A percentile compares a stretch with the other conserved stretches of the same genome.
Conservation (phyloP, 2,113 vertebrate species). For the Benitochromis conjunctus region DNA sequence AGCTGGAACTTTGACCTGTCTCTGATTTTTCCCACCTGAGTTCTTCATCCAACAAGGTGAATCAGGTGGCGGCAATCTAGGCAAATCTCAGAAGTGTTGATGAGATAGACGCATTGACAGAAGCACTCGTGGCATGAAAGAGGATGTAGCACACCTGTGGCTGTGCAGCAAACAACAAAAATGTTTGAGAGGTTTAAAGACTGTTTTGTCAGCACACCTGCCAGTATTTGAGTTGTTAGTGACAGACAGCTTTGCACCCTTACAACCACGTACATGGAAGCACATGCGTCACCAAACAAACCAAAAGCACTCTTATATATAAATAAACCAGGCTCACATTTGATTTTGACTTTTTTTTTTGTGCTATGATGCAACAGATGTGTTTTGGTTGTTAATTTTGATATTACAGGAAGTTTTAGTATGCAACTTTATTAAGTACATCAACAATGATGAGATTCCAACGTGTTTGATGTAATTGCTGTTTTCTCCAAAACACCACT, state of each 20-base stretch:
- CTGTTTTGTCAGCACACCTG: slow-evolving; percentile 28
- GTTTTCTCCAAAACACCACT: not conserved
- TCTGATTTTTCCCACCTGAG: not conserved
- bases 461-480: not conserved
- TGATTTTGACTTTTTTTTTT: not conserved
- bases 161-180: not conserved
- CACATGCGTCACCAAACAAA: not conserved
- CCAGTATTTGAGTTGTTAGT: not conserved
- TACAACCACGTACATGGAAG: not conserved
- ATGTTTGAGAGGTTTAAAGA: slow-evolving; percentile 20
- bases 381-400: not conserved
- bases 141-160: slow-evolving; percentile 33
- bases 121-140: not conserved
- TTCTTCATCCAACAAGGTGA: not conserved
- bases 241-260: slow-evolving; percentile 8
- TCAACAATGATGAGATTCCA: not conserved
- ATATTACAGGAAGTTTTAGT: not conserved
- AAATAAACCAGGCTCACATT: not conserved
- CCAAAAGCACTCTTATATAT: not conserved
- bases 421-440: not conserved
- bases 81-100: not conserved
- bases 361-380: not conserved
- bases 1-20: not conserved
- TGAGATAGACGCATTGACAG: slow-evolving; percentile 13
- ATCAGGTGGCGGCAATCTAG: not conserved